phyloP scores from a whole-genome alignment of 2,113 vertebrate species.

The Glareola pratincola region DNA sequence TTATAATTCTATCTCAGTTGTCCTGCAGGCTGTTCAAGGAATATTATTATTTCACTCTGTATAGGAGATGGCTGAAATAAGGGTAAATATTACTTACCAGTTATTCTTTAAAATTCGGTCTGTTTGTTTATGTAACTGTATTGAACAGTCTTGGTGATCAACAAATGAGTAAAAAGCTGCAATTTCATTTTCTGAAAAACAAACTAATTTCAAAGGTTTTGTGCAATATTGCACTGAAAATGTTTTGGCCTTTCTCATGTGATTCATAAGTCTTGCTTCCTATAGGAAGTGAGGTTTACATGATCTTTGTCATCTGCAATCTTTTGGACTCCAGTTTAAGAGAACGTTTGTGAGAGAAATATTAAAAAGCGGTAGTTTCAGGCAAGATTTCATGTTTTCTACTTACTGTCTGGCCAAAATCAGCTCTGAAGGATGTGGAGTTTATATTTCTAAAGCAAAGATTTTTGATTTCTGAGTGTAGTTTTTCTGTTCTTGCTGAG shows the following conservation, averaged over 20 bases:
- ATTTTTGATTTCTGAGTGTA: not conserved
- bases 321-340: not conserved
- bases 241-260: not conserved
- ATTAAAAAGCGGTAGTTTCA: not conserved
- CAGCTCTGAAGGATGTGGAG: not conserved
- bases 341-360: not conserved
- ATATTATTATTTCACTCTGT: not conserved
- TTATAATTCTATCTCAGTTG: not conserved
- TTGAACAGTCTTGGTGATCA: not conserved
- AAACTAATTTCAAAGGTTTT: not conserved
- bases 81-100: fast-evolving
- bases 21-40: not conserved
- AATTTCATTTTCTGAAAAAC: not conserved
- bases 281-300: not conserved
- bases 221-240: not conserved
- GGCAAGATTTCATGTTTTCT: not conserved
- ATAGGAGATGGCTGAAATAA: not conserved
- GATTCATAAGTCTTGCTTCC: not conserved
- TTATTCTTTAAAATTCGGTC: not conserved
- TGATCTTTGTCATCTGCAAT: not conserved
- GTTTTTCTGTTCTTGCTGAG: not conserved
- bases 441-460: not conserved
- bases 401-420: not conserved
- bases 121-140: not conserved
- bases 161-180: not conserved